Percentiles rank a stretch among this genome's conserved stretches.
These are phyloP conservation scores for Pica pica DNA, from an alignment of 2,113 vertebrate genomes.

Conservation along the genomic window DNA sequence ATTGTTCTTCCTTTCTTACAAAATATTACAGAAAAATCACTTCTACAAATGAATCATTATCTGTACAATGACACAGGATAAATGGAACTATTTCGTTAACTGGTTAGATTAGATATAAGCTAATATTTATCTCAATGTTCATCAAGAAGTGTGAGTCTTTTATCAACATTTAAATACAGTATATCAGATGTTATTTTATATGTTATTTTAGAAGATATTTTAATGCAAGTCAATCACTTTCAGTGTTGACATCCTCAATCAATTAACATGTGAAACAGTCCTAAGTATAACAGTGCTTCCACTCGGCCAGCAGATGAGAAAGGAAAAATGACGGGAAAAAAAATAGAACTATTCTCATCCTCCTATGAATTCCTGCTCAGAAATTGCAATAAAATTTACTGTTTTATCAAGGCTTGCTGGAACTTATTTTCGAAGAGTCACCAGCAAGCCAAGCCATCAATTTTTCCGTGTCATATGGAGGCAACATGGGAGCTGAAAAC, in stretches of 20 bases:
- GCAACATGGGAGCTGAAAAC: not conserved
- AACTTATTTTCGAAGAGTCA: constrained; percentile 42
- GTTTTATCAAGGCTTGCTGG: constrained; percentile 20
- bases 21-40: not conserved
- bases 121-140: not conserved
- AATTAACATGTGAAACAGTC: not conserved
- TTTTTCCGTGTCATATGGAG: not conserved
- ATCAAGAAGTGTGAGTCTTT: not conserved
- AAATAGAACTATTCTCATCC: not conserved
- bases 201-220: not conserved
- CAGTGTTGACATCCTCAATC: not conserved
- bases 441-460: constrained; percentile 1
- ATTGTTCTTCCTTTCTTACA: not conserved
- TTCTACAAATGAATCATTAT: not conserved
- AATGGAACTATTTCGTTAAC: not conserved
- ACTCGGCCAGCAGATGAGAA: not conserved
- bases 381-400: constrained; percentile 32
- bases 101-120: not conserved
- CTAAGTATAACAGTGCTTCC: not conserved
- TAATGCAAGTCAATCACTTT: not conserved
- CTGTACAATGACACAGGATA: not conserved
- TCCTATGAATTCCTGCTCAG: constrained; percentile 12
- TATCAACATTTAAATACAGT: not conserved
- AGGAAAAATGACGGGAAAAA: not conserved
- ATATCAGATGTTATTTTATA: not conserved